Evolutionary conservation across 2,797 vertebrate species (phyloP), one percentile per base, ranked within the genome.

Genomic region (Bucorvus abyssinicus): DNA sequence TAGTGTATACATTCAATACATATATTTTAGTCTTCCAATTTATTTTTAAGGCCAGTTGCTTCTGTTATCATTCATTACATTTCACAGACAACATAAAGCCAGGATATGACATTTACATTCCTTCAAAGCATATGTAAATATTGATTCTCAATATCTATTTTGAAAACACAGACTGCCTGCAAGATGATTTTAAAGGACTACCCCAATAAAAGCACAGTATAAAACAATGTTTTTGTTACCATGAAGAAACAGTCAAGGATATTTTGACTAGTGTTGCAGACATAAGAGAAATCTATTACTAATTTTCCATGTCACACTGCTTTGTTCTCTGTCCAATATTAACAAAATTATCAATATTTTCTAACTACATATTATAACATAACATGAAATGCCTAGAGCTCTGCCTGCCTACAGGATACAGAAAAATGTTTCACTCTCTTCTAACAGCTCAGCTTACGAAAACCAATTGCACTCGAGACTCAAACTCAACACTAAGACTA

Each of bases 21-120:
- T 57, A 60, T 71, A 87, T 76, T 93, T 95, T 38, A 91, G 56
- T 56, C 23, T 89, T 74, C 73, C 60, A 81, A 61, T 84, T 84
- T 75, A 40, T 95, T 88, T 94, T 57, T 78, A 77, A 45, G 64
- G 42, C 40, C 45, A 84, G 70, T 20, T 85, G 70, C 77, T 96
- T 78, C 45, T 87, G 26, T 86, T 93, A 73, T 57, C 55, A 91
- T 44, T 86, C 69, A 47, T 74, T 83, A 91, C 30, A 84, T 87
- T 94, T 91, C 27, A 63, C 45, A 68, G 53, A 55, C 65, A 95
- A 55, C 38, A 80, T 44, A 69, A 90, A 88, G 55, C 89, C 59
- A 59, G 26, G 29, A 64, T 81, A 55, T 71, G 60, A 95, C 88
- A 84, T 84, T 89, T 84, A 74, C 76, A 57, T 71, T 56, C 53